Percentiles rank a stretch among this genome's conserved stretches.
phyloP scores from a whole-genome alignment of 1,140 invertebrate species.

The Lordiphosa collinella region DNA sequence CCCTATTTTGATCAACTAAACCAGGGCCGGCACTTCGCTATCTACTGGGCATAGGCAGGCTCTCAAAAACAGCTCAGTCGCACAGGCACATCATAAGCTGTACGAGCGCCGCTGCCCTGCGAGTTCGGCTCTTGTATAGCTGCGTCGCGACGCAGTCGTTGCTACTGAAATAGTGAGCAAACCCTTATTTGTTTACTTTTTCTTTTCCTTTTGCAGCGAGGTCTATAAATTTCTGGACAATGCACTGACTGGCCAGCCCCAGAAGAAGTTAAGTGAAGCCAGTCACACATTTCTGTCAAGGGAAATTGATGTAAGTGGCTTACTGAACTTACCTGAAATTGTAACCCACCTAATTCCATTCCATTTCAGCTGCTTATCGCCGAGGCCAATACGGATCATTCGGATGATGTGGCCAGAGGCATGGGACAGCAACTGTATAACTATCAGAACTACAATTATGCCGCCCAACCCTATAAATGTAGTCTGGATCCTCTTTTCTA shows the following conservation, averaged over 20 bases:
- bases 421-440: slow-evolving; percentile 26
- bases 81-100: no score
- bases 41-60: no score
- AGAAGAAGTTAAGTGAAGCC: slow-evolving; percentile 26
- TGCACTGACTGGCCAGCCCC: slow-evolving; percentile 57
- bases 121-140: no score
- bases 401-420: slow-evolving; percentile 25
- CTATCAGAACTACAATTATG: slow-evolving; percentile 20
- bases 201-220: slow-evolving; percentile 30
- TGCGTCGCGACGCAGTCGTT: no score
- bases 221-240: slow-evolving; percentile 59
- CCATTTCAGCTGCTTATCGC: slow-evolving; percentile 39
- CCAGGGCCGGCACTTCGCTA: no score
- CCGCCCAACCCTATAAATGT: slow-evolving; percentile 22
- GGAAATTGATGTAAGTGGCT: slow-evolving; percentile 47
- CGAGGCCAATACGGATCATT: slow-evolving; percentile 56
- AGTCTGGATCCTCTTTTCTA: slow-evolving; percentile 51
- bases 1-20: no score
- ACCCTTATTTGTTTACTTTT: no score
- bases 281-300: slow-evolving; percentile 42
- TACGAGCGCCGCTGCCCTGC: no score
- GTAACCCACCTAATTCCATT: fast-evolving
- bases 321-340: neutral
- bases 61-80: no score
- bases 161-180: no score